A percentile compares a stretch with the other conserved stretches of the same genome.
These are phyloP conservation scores for Syngnathus acus DNA, from an alignment of 2,797 vertebrate species.

Conservation along the genomic window DNA sequence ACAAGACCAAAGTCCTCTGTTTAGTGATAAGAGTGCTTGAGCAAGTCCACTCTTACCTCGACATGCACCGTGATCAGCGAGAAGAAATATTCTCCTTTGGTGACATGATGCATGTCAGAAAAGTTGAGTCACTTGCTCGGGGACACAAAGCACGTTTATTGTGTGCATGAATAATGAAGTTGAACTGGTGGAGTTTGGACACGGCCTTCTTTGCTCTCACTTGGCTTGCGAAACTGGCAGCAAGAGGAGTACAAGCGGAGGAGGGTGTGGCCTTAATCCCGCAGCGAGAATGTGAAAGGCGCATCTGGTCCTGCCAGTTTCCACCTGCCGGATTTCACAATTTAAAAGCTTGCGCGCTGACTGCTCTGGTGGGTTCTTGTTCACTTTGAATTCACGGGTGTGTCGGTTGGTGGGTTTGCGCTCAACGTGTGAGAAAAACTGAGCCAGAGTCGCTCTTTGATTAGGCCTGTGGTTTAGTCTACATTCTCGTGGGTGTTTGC, in stretches of 20 bases:
- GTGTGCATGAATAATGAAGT: background rate
- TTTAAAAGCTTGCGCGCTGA: constrained; percentile 15
- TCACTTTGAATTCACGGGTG: constrained; percentile 27
- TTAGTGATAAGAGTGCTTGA: constrained; percentile 1
- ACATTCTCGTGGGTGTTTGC: constrained; percentile 18
- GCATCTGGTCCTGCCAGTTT: constrained; percentile 56
- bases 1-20: background rate
- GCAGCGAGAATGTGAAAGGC: constrained; percentile 25
- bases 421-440: constrained; percentile 17
- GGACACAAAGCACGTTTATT: constrained; percentile 5
- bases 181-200: background rate
- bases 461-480: background rate
- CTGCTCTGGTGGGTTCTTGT: constrained; percentile 10
- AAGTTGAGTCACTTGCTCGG: constrained; percentile 8
- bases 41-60: constrained; percentile 5
- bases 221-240: background rate
- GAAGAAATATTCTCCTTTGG: constrained; percentile 4
- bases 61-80: constrained; percentile 6
- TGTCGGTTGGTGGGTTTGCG: constrained; percentile 20
- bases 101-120: constrained; percentile 5
- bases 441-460: background rate
- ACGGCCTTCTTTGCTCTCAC: background rate
- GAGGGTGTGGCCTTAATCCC: constrained; percentile 54
- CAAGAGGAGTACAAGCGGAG: background rate
- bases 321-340: constrained; percentile 21